Evolutionary conservation across 2,113 vertebrate species (phyloP), one percentile per base, ranked within the genome.

Genomic region (Scalopus aquaticus): DNA sequence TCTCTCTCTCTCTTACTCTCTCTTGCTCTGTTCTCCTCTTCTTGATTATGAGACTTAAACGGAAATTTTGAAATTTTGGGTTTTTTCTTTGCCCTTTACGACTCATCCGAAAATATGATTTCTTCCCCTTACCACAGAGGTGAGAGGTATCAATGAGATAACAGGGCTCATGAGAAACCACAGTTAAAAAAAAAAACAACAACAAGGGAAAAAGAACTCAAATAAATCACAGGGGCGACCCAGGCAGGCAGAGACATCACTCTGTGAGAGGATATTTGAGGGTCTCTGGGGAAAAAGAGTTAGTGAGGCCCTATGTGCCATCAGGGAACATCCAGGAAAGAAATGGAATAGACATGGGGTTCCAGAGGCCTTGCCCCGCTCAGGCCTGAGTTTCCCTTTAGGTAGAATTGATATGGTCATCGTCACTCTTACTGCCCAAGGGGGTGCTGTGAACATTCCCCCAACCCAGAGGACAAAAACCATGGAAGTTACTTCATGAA

Each of bases 71-170:
- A 97, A 97, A 97, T 97, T 97, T 97, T 97, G 97, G 96, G 96
- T 96, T 97, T 97, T 97, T 96, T 97, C 96, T 97, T 97, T 97
- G 96, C 97, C 96, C 97, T 97, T 97, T 97, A 97, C 94, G 78
- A 97, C 95, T 97, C 96, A 97, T 96, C 93, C 97, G 95, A 97
- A 96, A 97, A 97, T 97, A 96, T 79, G 94, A 97, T 97, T 97
- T 97, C 97, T 97, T 97, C 93, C 93, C 93, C 96, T 97, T 39
- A 95, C 95, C 95, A 97, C 96, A 96, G 96, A 96, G 96, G 96
- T 97, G 94, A 97, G 90, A 97, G 96, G 96, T 97, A 97, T 96
- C 95, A 97, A 97, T 97, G 93, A 97, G 96, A 97, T 97, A 97
- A 96, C 94, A 96, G 74, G 49, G 88, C 89, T 94, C 78, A 95